Base-by-base conservation (phyloP, 2,888 invertebrate genomes). In the Amitus sp. region DNA sequence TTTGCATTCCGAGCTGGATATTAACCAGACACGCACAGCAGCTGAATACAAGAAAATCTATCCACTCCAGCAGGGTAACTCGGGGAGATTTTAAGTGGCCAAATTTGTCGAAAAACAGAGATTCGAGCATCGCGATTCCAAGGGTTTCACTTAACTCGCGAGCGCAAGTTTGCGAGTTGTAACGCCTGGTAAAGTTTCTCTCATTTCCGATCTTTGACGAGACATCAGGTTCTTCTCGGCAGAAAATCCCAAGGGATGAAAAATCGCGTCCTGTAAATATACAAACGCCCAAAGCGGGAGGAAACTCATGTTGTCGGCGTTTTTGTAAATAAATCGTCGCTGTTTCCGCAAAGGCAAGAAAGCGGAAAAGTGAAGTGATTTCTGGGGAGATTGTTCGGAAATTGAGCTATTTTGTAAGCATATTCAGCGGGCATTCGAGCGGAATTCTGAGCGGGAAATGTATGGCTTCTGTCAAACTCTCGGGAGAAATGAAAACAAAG, bases 21-120 rank as follows among this genome's bases (percentile, higher is more conserved):
- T 51, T 43, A 51, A 37, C 12, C 42, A 48, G 18, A 51, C 39
- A 43, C 51, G 47, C 33, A 47, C 15, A n/a, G 23, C 33, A 37
- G 5, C 13, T 15, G 37, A 37, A 37, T 15, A 12, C 51, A 51
- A 57, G 39, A 45, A 37, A 33, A 47, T 46, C 33, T 27, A n/a
- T n/a, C n/a, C n/a, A n/a, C n/a, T n/a, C n/a, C n/a, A n/a, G n/a
- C n/a, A n/a, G n/a, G n/a, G n/a, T n/a, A n/a, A n/a, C n/a, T n/a
- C n/a, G n/a, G n/a, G n/a, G n/a, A 17, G 43, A 27, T 51, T 47
- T 54, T 65, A 71, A 72, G 66, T 73, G 66, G 72, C 71, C 69
- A 71, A 72, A 73, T 73, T 72, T 70, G 39, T 50, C 47, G 59
- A 70, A 70, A 73, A 67, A 63, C 70, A 70, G 68, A 58, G 20